Conservation (phyloP, 2,797 vertebrate species). For the Fratercula arctica region DNA sequence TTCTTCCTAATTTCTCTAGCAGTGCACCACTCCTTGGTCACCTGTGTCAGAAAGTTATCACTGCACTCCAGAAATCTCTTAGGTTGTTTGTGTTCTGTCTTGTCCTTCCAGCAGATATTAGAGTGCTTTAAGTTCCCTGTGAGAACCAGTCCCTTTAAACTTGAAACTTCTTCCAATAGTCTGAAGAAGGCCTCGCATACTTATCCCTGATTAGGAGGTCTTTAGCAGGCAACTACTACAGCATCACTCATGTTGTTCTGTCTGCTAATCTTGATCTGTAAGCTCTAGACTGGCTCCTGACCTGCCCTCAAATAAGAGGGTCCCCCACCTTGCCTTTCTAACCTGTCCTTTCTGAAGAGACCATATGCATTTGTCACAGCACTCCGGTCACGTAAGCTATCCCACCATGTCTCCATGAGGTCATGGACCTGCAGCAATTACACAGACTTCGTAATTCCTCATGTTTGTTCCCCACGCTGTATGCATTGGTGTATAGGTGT, state of each 20-base stretch:
- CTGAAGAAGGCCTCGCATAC: not conserved
- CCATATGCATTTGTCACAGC: not conserved
- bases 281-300: not conserved
- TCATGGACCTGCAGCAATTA: not conserved
- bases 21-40: not conserved
- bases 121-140: not conserved
- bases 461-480: not conserved
- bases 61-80: not conserved
- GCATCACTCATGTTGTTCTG: not conserved
- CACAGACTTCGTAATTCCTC: not conserved
- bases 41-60: not conserved
- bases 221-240: not conserved
- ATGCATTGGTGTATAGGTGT: not conserved
- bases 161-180: not conserved
- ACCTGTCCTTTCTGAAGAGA: not conserved
- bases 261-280: not conserved
- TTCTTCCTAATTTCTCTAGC: not conserved
- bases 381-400: not conserved
- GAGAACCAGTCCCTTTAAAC: not conserved
- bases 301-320: not conserved
- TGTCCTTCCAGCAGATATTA: not conserved
- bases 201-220: not conserved
- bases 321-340: not conserved
- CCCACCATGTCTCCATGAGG: not conserved
- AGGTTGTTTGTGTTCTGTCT: not conserved